Evolutionary conservation across 2,888 invertebrate species (phyloP), one percentile per base, ranked within the genome.

Genomic region (Netelia melanura): DNA sequence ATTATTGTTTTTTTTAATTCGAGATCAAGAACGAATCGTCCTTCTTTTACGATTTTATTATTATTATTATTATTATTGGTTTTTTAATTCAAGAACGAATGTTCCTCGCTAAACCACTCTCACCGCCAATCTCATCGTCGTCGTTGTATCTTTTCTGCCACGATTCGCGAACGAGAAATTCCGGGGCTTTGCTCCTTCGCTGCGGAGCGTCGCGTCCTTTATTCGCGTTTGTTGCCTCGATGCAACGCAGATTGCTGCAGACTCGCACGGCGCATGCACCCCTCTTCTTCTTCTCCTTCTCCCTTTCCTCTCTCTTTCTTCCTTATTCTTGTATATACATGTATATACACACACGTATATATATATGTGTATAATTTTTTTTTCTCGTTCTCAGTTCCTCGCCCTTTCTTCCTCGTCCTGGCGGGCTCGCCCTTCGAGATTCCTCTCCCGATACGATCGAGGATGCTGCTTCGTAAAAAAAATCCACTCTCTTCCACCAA

Each of bases 201-300:
- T 67, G 48, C 62, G 23, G 62, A 23, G 54, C 56, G 30, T 72
- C 54, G 38, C 58, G 38, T 54, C 62, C 61, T 56, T 81, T 81
- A 83, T 62, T 74, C 74, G 65, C 61, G 65, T 67, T 67, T 56
- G 85, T 74, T 48, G 62, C 67, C 84, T 65, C 74, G 84, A 84
- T 76, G 81, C 81, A 71, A 79, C 71, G 80, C 68, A 75, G 62
- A 71, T 70, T 76, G 78, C 56, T 65, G 80, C 61, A 76, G 75
- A 23, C 68, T 64, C 77, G 67, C 70, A 80, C 64, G 62, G 79
- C 85, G 81, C 83, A 84, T 85, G 81, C 86, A 77, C 68, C 78
- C 79, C 72, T 62, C 62, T 10, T 48, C 10, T 14, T 44, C 30
- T 38, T 70, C 52, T 64, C 48, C 54, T 21, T 52, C 14, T 23